A percentile compares a stretch with the other conserved stretches of the same genome.
phyloP scores from a whole-genome alignment of 2,797 vertebrate genomes.

The Arctocebus calabarensis region DNA sequence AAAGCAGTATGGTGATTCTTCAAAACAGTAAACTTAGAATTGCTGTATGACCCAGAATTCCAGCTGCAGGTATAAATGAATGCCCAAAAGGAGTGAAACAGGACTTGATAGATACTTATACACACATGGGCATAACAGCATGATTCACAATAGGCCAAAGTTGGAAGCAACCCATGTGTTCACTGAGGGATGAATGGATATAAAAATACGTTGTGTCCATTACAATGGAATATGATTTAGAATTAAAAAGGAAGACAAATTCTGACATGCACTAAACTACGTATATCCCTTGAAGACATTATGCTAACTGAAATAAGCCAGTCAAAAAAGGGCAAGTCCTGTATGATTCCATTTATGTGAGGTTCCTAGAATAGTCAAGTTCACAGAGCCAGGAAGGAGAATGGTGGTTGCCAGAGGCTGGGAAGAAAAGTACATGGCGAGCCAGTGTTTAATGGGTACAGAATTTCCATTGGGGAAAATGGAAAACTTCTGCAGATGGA shows the following conservation, averaged over 20 bases:
- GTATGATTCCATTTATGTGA: too few relatives aligned
- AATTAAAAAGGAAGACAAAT: background rate
- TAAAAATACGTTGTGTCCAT: background rate
- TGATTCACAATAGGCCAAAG: background rate
- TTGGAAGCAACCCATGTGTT: background rate
- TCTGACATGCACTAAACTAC: background rate
- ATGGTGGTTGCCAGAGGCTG: background rate
- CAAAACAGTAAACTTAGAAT: background rate
- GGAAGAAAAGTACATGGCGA: fast-evolving
- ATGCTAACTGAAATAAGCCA: background rate
- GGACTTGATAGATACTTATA: background rate
- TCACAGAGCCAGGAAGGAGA: background rate
- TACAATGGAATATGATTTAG: background rate
- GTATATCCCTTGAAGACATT: background rate
- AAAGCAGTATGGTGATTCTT: background rate
- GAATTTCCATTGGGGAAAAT: background rate
- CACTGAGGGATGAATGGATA: background rate
- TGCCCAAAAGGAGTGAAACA: background rate
- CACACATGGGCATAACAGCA: background rate
- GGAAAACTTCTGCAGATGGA: background rate
- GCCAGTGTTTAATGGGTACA: background rate
- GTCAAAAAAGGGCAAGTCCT: background rate
- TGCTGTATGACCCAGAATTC: background rate
- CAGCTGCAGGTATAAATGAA: background rate
- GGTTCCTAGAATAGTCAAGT: background rate